Evolutionary conservation across 2,797 vertebrate genomes (phyloP).

Genomic region (Hemibagrus guttatus): DNA sequence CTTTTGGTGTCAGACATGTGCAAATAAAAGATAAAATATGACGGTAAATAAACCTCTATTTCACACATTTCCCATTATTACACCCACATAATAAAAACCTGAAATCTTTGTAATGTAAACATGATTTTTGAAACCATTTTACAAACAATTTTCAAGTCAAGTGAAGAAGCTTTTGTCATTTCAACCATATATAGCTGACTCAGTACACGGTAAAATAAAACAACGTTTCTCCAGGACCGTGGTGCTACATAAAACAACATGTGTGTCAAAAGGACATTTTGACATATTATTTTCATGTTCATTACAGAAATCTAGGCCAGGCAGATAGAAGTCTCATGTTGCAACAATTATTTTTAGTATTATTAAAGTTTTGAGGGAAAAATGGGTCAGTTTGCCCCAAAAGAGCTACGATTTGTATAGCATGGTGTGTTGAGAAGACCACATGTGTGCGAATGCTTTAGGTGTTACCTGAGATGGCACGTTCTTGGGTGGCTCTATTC

Average conservation of each 20-base stretch:
- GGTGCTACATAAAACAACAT: no score
- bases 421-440: not conserved
- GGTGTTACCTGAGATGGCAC: conserved; percentile 92
- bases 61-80: not conserved
- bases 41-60: not conserved
- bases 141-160: no score
- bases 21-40: not conserved
- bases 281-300: no score
- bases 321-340: not conserved
- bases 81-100: not conserved
- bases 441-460: conserved; percentile 51
- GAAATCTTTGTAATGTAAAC: not conserved
- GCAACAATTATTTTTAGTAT: not conserved
- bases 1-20: not conserved
- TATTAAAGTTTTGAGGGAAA: not conserved
- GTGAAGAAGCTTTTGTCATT: no score
- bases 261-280: no score
- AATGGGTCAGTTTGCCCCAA: not conserved
- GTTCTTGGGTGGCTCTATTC: conserved; percentile 98
- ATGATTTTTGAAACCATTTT: not conserved
- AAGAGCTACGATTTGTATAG: not conserved
- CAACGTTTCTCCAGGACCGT: no score
- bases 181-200: no score
- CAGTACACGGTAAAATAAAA: no score
- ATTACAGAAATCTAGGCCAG: not conserved